Evolutionary conservation across 2,888 invertebrate species (phyloP).

Genomic region (Lapara coniferarum): DNA sequence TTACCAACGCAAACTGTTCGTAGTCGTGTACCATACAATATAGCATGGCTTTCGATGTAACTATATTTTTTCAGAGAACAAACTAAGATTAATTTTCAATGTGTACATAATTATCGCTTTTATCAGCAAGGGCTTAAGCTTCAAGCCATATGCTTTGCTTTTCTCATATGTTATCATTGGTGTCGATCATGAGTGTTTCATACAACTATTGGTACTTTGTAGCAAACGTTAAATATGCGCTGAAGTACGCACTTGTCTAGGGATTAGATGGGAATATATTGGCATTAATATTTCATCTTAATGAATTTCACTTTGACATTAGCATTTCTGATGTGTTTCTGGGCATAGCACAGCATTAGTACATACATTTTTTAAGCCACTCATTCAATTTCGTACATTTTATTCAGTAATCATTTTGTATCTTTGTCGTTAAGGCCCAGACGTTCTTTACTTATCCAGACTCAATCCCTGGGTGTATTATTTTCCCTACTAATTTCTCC

Average conservation of each 20-base stretch:
- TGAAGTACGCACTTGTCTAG: background rate
- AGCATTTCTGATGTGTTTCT: background rate
- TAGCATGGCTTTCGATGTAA: constrained; percentile 30
- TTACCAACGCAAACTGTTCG: background rate
- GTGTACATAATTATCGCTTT: constrained; percentile 46
- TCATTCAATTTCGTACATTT: no score
- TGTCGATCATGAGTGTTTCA: constrained; percentile 36
- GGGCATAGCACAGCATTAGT: background rate
- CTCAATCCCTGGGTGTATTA: no score
- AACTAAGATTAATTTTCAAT: background rate
- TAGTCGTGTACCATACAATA: background rate
- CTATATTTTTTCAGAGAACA: constrained; percentile 28
- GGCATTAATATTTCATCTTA: background rate
- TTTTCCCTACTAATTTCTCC: no score
- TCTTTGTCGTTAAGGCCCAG: no score
- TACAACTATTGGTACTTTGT: constrained; percentile 8
- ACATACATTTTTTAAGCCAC: background rate
- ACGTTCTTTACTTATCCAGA: no score
- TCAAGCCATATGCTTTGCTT: constrained; percentile 72
- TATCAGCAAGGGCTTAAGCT: constrained; percentile 63
- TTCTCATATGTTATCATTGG: constrained; percentile 68
- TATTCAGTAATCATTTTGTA: no score
- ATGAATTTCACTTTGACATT: background rate
- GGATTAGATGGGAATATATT: background rate
- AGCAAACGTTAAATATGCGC: background rate